Evolutionary conservation across 2,797 vertebrate species (phyloP).

Genomic region (Tamandua tetradactyla): DNA sequence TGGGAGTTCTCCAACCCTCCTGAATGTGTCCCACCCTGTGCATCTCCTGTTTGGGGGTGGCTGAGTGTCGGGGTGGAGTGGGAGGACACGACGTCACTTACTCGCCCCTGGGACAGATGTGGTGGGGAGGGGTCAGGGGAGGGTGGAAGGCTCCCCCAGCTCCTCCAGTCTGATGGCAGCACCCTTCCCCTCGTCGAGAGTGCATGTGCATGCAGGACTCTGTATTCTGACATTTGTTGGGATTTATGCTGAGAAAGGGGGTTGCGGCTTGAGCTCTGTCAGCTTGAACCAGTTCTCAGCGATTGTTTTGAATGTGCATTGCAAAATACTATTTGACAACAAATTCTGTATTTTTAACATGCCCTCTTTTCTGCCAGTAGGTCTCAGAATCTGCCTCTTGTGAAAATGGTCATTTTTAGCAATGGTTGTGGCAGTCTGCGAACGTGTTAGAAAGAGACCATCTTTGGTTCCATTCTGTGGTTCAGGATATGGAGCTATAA

Average conservation of each 20-base stretch:
- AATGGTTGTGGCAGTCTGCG: not conserved
- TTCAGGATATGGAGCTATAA: not conserved
- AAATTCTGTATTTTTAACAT: not conserved
- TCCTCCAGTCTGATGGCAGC: not conserved
- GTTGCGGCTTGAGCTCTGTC: not conserved
- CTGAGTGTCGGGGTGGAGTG: not conserved
- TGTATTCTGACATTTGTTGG: not conserved
- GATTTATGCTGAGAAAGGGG: not conserved
- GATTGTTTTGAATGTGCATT: not conserved
- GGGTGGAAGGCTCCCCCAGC: too few relatives aligned
- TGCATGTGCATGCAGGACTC: not conserved
- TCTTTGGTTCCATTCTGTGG: not conserved
- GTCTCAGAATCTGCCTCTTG: not conserved
- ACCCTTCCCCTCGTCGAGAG: not conserved
- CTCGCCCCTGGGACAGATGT: not conserved
- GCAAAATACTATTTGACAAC: not conserved
- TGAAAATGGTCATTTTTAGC: not conserved
- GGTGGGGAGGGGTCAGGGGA: not conserved
- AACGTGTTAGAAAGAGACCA: constrained; percentile 5
- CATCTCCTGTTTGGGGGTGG: too few relatives aligned
- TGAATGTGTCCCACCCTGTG: not conserved
- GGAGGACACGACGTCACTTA: not conserved
- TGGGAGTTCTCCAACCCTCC: not conserved
- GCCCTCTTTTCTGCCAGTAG: not conserved
- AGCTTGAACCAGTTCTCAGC: not conserved